Conservation (phyloP, 1,140 invertebrate genomes). For the Arctopsyche grandis region DNA sequence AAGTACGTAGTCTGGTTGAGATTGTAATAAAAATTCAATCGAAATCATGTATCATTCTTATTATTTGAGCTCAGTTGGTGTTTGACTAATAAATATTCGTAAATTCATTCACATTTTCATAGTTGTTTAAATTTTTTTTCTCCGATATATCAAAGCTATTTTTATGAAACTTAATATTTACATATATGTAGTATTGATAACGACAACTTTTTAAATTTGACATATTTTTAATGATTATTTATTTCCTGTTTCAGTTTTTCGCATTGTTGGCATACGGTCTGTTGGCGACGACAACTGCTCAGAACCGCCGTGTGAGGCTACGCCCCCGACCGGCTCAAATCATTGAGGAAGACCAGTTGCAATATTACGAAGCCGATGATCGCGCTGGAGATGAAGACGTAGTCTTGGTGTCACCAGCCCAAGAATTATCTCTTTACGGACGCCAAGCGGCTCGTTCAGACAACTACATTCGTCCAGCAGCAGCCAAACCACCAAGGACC, state of each 20-base stretch:
- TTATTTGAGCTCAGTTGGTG: too few relatives aligned
- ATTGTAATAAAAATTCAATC: too few relatives aligned
- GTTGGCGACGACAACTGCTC: neutral
- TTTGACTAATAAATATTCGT: too few relatives aligned
- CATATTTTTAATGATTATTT: neutral
- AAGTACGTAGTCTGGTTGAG: too few relatives aligned
- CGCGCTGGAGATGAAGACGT: slow-evolving; percentile 56
- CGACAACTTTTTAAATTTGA: too few relatives aligned
- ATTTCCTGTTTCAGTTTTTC: slow-evolving; percentile 43
- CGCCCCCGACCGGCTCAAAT: slow-evolving; percentile 44
- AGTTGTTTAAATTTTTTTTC: too few relatives aligned
- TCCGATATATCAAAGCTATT: too few relatives aligned
- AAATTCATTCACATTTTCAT: too few relatives aligned
- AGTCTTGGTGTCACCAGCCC: slow-evolving; percentile 60
- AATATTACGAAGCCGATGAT: slow-evolving; percentile 52
- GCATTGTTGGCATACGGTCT: slow-evolving; percentile 38
- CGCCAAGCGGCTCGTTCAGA: slow-evolving; percentile 56
- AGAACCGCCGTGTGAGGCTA: slow-evolving; percentile 44
- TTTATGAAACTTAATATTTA: too few relatives aligned
- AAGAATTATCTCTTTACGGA: slow-evolving; percentile 61
- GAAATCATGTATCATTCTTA: too few relatives aligned
- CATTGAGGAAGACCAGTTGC: slow-evolving; percentile 40
- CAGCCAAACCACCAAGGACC: slow-evolving; percentile 60
- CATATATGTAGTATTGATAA: too few relatives aligned
- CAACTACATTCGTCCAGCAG: slow-evolving; percentile 53